A percentile compares a stretch with the other conserved stretches of the same genome.
These are phyloP conservation scores for Ophioderma brevispina DNA, from an alignment of 35 echinoderm and acorn worm species.

Conservation along the genomic window DNA sequence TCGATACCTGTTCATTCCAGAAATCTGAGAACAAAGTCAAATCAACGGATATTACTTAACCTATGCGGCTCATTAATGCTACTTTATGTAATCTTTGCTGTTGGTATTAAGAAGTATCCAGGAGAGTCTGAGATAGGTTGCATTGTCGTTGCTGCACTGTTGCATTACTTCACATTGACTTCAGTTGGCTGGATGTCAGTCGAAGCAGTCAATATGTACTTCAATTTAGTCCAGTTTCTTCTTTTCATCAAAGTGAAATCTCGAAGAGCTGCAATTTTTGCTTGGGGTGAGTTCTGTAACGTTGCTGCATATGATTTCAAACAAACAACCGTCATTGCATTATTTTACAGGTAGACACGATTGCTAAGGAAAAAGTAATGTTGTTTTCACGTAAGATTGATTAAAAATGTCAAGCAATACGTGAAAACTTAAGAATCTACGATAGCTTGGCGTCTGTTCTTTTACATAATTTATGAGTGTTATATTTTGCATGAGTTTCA, in stretches of 20 bases:
- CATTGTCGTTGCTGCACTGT: slow-evolving; percentile 50
- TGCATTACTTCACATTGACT: slow-evolving; percentile 70
- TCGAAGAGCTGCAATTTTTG: slow-evolving; percentile 41
- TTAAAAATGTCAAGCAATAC: too few relatives aligned
- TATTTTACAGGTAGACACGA: too few relatives aligned
- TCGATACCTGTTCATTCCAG: slow-evolving; percentile 7
- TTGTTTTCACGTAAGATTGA: too few relatives aligned
- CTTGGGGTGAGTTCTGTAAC: slow-evolving; percentile 92
- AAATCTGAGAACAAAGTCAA: slow-evolving; percentile 47
- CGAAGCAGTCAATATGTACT: slow-evolving; percentile 74
- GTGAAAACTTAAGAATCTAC: too few relatives aligned
- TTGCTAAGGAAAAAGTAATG: too few relatives aligned
- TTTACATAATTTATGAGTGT: too few relatives aligned
- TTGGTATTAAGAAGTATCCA: slow-evolving; percentile 38
- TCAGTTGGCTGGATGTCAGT: slow-evolving; percentile 72
- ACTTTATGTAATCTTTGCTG: slow-evolving; percentile 64
- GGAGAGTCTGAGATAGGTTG: slow-evolving; percentile 23
- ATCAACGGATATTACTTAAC: slow-evolving; percentile 55
- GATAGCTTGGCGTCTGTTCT: too few relatives aligned
- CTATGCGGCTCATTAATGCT: slow-evolving; percentile 58
- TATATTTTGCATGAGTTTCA: too few relatives aligned
- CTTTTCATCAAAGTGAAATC: slow-evolving; percentile 27
- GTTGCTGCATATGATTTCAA: too few relatives aligned
- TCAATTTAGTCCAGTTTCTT: slow-evolving; percentile 66
- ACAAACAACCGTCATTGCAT: neutral